These are phyloP conservation scores for Rhopalosiphum maidis DNA, from an alignment of 1,140 invertebrate species.

Conservation along the genomic window DNA sequence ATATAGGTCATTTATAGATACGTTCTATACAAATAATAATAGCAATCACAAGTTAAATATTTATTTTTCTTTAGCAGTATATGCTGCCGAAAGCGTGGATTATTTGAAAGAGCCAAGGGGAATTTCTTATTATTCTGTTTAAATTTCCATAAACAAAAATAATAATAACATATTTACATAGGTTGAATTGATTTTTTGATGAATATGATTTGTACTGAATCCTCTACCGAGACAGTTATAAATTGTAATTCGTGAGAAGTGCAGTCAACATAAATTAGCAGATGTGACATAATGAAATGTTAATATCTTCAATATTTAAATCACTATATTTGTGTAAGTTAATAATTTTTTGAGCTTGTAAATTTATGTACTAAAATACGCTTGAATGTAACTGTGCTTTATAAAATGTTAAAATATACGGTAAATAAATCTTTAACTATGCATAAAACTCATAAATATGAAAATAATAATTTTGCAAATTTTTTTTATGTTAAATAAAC, in stretches of 20 bases:
- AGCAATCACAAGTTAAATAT: too few species aligned
- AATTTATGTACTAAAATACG: background rate
- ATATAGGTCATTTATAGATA: too few species aligned
- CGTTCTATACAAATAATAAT: too few species aligned
- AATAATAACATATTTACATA: too few species aligned
- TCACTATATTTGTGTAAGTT: background rate
- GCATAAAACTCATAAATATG: background rate
- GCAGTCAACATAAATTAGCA: background rate
- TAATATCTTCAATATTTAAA: background rate
- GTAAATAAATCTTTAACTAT: background rate
- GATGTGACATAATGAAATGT: background rate
- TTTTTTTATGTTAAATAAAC: background rate
- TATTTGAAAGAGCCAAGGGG: background rate
- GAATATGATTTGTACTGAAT: background rate
- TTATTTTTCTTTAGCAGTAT: background rate
- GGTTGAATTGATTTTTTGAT: background rate
- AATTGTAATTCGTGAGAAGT: background rate
- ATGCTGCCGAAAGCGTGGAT: background rate
- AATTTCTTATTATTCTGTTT: background rate
- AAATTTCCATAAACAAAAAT: background rate
- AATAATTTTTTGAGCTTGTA: background rate
- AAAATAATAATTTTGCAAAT: background rate
- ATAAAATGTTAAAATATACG: background rate
- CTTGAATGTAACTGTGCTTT: background rate
- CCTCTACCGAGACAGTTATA: background rate